Evolutionary conservation across 2,113 vertebrate genomes (phyloP), one percentile per base, ranked within the genome.

Genomic region (Spermophilus dauricus): DNA sequence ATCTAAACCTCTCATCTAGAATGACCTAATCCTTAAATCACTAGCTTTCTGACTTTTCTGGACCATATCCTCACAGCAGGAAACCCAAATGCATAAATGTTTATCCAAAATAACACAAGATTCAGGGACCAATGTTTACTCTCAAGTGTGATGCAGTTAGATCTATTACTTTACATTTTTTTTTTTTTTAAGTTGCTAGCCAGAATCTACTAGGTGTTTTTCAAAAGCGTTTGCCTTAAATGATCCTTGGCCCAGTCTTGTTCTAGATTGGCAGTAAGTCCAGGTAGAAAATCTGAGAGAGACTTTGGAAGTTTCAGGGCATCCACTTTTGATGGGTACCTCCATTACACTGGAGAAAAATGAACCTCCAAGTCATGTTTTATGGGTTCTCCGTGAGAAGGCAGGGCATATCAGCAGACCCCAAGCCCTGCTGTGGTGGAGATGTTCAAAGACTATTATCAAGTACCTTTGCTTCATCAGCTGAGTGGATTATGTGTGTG

Each of bases 1-100:
- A 24, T 85, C 37, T 78, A 93, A 95, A 86, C 22, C 45, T 82
- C 75, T 86, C 28, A 86, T 83, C 61, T 61, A 72, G 51, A 89
- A 69, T 26, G 14, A 84, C 4, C 30, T 67, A 32, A 69, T 96
- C n/a, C 76, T 86, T 58, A 82, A 88, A 77, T 90, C 56, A 22
- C 20, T 84, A 75, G 45, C 76, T 91, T 28, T 82, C 69, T 80
- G 75, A 73, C 81, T 86, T 77, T 86, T 91, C 72, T 88, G 65
- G 39, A 53, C 42, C 65, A 5, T 13, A 42, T 34, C 37, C 14
- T 73, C 63, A 86, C 12, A 76, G 53, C 48, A 76, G 70, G 84
- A 78, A 76, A n/a, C 39, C 45, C 22, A 30, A 8, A 12, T 8
- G 34, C 42, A 17, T 72, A 67, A 86, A 39, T 69, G 82, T 53